Evolutionary conservation across 2,797 vertebrate species (phyloP).

Genomic region (Rallus crepitans): DNA sequence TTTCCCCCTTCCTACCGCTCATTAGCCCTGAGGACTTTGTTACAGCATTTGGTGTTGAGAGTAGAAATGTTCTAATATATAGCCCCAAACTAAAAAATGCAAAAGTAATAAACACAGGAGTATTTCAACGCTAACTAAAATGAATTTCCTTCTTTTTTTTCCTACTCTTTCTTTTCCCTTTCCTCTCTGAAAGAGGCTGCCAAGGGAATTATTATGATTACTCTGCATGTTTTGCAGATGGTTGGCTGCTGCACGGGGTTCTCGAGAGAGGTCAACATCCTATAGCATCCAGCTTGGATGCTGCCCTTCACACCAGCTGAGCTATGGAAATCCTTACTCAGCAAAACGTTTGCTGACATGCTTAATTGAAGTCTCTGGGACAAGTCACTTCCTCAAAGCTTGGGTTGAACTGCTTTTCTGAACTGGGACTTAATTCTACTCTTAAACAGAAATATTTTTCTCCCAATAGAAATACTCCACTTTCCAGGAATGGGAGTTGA

Average conservation of each 20-base stretch:
- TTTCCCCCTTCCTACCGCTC: not conserved
- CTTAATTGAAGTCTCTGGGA: conserved; percentile 27
- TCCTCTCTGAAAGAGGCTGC: conserved; percentile 61
- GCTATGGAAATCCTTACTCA: conserved; percentile 48
- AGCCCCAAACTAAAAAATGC: conserved; percentile 55
- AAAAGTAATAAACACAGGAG: conserved; percentile 52
- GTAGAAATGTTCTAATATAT: conserved; percentile 54
- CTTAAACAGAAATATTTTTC: not conserved
- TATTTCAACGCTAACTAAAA: conserved; percentile 35
- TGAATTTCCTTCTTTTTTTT: conserved; percentile 38
- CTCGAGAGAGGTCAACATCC: conserved; percentile 38
- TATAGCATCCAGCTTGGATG: conserved; percentile 50
- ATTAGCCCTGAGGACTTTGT: conserved; percentile 49
- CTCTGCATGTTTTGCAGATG: conserved; percentile 51
- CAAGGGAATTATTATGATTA: conserved; percentile 62
- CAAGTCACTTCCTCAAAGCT: not conserved
- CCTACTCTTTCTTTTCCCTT: conserved; percentile 30
- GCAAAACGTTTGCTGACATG: conserved; percentile 50
- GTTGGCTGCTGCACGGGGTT: conserved; percentile 27
- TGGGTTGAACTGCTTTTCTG: not conserved
- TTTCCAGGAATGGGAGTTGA: not conserved
- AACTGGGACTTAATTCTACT: not conserved
- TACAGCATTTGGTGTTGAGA: conserved; percentile 52
- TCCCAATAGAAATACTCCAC: not conserved
- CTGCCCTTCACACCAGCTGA: conserved; percentile 49